A percentile compares a stretch with the other conserved stretches of the same genome.
Evolutionary conservation across 2,888 invertebrate species (phyloP).

Genomic region (Limnephilus rhombicus): DNA sequence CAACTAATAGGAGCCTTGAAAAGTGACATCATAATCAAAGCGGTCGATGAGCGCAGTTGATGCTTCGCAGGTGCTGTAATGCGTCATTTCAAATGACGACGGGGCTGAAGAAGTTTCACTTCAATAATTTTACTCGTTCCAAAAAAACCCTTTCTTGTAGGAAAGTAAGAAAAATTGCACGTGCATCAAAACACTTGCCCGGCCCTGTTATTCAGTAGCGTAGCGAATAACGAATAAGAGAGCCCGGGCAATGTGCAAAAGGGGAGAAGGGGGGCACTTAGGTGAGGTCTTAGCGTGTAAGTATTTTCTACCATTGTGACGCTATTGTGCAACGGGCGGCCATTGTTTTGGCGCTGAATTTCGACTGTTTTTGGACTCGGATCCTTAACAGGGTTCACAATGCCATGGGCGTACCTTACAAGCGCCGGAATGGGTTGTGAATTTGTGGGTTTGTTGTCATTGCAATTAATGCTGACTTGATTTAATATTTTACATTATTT

Average conservation of each 20-base stretch:
- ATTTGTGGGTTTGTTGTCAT: neutral
- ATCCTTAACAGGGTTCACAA: conserved; percentile 43
- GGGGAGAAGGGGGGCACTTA: conserved; percentile 46
- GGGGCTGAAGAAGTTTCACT: no score
- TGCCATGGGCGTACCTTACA: conserved; percentile 32
- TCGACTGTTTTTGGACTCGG: conserved; percentile 72
- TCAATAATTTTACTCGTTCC: no score
- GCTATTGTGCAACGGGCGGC: conserved; percentile 65
- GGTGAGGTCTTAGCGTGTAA: conserved; percentile 59
- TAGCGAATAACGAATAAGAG: conserved; percentile 33
- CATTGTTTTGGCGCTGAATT: conserved; percentile 67
- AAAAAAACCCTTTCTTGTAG: no score
- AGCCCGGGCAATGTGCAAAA: conserved; percentile 14
- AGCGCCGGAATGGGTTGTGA: neutral
- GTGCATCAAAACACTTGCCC: neutral
- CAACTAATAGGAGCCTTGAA: no score
- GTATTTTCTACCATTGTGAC: conserved; percentile 65
- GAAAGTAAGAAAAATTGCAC: no score
- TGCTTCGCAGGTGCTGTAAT: no score
- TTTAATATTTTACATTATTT: neutral
- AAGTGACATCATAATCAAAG: no score
- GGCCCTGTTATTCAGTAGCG: conserved; percentile 18
- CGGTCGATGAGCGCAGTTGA: no score
- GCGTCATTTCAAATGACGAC: no score
- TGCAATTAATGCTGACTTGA: neutral